phyloP scores from a whole-genome alignment of 2,113 vertebrate species.

The Clarias batrachus region DNA sequence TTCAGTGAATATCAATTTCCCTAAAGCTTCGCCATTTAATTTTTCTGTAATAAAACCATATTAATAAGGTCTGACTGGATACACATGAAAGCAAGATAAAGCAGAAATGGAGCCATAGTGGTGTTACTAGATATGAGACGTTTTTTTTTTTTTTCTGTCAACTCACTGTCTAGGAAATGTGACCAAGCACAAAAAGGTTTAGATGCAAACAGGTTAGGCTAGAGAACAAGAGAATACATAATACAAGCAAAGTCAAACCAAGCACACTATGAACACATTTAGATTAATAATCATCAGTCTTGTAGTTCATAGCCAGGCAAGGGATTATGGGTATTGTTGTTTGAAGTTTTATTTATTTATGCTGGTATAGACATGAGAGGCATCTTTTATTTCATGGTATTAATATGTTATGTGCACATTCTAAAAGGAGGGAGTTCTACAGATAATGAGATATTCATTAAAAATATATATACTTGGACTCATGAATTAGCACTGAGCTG shows the following conservation, averaged over 20 bases:
- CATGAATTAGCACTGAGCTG: not conserved
- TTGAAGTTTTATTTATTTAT: not conserved
- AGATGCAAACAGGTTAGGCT: not conserved
- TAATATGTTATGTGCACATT: constrained; percentile 44
- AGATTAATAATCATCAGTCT: not conserved
- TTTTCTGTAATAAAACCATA: constrained; percentile 44
- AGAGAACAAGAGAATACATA: not conserved
- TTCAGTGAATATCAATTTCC: constrained; percentile 44
- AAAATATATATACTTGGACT: not conserved
- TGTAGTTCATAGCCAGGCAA: not conserved
- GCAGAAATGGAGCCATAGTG: not conserved
- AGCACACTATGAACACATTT: not conserved
- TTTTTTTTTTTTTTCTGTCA: constrained; percentile 31
- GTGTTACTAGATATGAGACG: constrained; percentile 20
- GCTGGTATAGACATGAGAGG: not conserved
- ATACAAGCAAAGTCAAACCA: not conserved
- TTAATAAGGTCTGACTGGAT: constrained; percentile 55
- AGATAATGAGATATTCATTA: not conserved
- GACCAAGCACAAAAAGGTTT: not conserved
- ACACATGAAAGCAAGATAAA: constrained; percentile 30
- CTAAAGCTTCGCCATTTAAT: constrained; percentile 43
- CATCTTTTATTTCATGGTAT: constrained; percentile 29
- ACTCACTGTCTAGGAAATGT: constrained; percentile 18
- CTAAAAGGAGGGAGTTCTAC: constrained; percentile 13
- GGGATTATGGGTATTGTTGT: not conserved